These are phyloP conservation scores for Hypena proboscidalis DNA, from an alignment of 2,888 invertebrate genomes.

Conservation along the genomic window DNA sequence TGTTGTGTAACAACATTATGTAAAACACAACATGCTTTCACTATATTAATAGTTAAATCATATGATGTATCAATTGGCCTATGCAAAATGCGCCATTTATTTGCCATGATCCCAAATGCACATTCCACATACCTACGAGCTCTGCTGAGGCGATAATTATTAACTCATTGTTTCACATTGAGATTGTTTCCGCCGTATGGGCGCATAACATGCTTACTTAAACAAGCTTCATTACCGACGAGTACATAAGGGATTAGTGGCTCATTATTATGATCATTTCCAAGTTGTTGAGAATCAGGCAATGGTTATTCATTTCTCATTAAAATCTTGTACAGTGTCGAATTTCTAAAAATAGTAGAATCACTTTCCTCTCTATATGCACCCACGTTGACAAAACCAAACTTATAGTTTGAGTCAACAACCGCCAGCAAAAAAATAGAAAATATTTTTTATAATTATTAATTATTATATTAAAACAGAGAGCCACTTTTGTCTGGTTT, in stretches of 20 bases:
- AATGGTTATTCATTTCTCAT: constrained; percentile 21
- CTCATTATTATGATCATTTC: constrained; percentile 8
- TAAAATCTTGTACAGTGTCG: constrained; percentile 33
- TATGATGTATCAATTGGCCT: constrained; percentile 19
- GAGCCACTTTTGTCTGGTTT: constrained; percentile 19
- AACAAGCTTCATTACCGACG: constrained; percentile 28
- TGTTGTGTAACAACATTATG: constrained; percentile 24
- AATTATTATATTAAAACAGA: constrained; percentile 24
- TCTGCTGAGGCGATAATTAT: constrained; percentile 15
- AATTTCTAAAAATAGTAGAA: constrained; percentile 26
- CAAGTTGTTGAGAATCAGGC: constrained; percentile 14
- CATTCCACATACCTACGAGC: constrained; percentile 22
- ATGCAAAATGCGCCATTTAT: constrained; percentile 28
- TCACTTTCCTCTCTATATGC: constrained; percentile 25
- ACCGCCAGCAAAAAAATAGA: constrained; percentile 24
- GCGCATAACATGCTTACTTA: constrained; percentile 26
- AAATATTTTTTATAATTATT: constrained; percentile 22
- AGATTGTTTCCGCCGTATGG: constrained; percentile 21
- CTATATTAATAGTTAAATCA: constrained; percentile 25
- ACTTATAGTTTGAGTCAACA: constrained; percentile 27
- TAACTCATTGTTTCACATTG: constrained; percentile 18
- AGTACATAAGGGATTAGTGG: constrained; percentile 17
- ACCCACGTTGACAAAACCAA: constrained; percentile 18
- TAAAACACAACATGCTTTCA: constrained; percentile 22
- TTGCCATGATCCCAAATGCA: constrained; percentile 23